Base-by-base conservation (phyloP, 2,888 invertebrate genomes). In the Eurytoma californica region DNA sequence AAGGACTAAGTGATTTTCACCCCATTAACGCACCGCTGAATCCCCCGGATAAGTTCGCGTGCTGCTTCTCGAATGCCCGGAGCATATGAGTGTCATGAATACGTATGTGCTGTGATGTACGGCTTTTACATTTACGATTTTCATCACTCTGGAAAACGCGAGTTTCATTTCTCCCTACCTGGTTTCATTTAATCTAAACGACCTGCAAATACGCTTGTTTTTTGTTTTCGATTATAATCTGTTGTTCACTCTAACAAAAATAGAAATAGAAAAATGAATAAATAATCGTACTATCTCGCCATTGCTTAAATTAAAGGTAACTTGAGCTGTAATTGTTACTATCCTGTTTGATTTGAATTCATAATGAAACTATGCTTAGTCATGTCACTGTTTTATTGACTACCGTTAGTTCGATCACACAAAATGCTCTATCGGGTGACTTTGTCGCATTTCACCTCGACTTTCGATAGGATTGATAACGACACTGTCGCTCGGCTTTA, bases 1-100 rank as follows among this genome's bases (percentile, higher is more conserved):
- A 84, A 82, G 85, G 85, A 84, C 85, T 86, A 86, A 87, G 86
- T 86, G 86, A 86, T 86, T 87, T 84, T 86, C 85, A 83, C 83
- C 84, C 86, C 83, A 86, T 86, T 85, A 86, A 82, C 83, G 83
- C 76, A 53, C 79, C 80, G 74, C 79, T 74, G 70, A 72, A 67
- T 72, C 53, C 57, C 67, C 74, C 74, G 66, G 57, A 82, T 82
- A 70, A 75, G 72, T 77, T 79, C 68, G 12, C 16, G 61, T 13
- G 12, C 20, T 51, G 61, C 13, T 39, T 28, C 51, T 47, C 77
- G 57, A 20, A 18, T 58, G 20, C n/a, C 9, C 60, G 4, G 20
- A 13, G 60, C 14, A 24, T 13, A 24, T 12, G 20, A 14, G 14
- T 28, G 20, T 60, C 28, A 24, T 24, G 13, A 12, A 24, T 14